Base-by-base conservation (phyloP, 2,888 invertebrate genomes). In the Synergus gifuensis region DNA sequence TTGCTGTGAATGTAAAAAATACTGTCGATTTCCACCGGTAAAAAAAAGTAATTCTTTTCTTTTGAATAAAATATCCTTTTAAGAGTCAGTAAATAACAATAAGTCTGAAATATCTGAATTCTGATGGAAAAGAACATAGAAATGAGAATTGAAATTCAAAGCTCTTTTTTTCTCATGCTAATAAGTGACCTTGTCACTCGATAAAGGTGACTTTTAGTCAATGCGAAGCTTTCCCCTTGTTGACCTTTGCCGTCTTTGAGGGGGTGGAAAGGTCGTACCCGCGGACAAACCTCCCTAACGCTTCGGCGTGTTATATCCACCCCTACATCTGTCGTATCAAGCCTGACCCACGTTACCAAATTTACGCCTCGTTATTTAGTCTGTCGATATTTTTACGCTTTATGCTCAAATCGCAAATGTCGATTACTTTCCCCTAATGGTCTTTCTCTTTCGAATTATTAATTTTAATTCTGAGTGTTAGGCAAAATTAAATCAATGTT, bases 241-340 rank as follows among this genome's bases (percentile, higher is more conserved):
- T 73, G 73, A 73, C 36, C 73, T 73, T 54, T 73, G n/a, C 49
- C n/a, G 73, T 28, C 49, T 36, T 73, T 73, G 73, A 28, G n/a
- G 73, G 73, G 73, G 73, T 73, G 73, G 49, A 73, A 73, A 73
- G 73, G 73, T 73, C 73, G 36, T 36, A 49, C 4, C 42, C 40
- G 64, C 8, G 64, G 42, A 18, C 64, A 18, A 18, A 64, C 54
- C 73, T 54, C 73, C 73, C 73, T 73, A 44, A 9, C 18, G 42
- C 44, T 18, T 60, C 22, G 11, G 22, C 60, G 22, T 22, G 67
- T 67, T 54, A 73, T 73, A 49, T 81, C 81, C 83, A 84, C 85
- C 81, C 84, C 77, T 81, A 84, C 86, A 88, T 88, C 86, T 84
- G 83, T 88, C 87, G 87, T 88, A 88, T 89, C 86, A 89, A 84